Evolutionary conservation across 2,888 invertebrate species (phyloP).

Genomic region (Heliconius aoede): DNA sequence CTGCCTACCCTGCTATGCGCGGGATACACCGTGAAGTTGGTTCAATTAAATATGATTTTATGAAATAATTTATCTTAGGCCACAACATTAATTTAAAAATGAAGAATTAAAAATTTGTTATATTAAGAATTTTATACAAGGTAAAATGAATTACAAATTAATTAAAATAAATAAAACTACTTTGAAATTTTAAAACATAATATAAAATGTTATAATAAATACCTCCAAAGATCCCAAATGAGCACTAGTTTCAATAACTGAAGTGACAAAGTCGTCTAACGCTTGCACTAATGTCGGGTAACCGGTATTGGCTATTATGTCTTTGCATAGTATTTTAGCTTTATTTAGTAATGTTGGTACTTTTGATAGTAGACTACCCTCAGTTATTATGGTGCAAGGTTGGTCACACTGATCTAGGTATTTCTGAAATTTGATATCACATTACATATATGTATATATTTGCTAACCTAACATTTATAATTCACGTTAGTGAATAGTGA

Average conservation of each 20-base stretch:
- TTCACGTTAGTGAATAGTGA: too few relatives aligned
- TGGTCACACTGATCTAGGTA: constrained; percentile 71
- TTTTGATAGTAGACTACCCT: constrained; percentile 68
- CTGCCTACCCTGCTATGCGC: too few relatives aligned
- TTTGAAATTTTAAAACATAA: background rate
- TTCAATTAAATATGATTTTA: too few relatives aligned
- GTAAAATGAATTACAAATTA: background rate
- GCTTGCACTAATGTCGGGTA: constrained; percentile 86
- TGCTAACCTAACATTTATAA: too few relatives aligned
- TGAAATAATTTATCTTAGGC: too few relatives aligned
- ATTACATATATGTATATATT: background rate
- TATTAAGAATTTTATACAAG: background rate
- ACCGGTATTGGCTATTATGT: constrained; percentile 81
- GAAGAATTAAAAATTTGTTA: too few relatives aligned
- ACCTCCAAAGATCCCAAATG: constrained; percentile 87
- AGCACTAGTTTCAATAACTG: constrained; percentile 87
- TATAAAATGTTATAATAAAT: constrained; percentile 1
- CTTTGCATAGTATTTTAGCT: constrained; percentile 86
- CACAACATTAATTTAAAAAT: too few relatives aligned
- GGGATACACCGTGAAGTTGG: too few relatives aligned
- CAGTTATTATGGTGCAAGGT: constrained; percentile 57
- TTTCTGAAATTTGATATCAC: constrained; percentile 63
- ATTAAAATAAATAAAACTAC: background rate
- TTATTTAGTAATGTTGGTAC: constrained; percentile 80
- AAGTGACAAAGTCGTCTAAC: constrained; percentile 86